Conservation (phyloP, 2,888 invertebrate genomes). For the Gymnosoma rotundatum region DNA sequence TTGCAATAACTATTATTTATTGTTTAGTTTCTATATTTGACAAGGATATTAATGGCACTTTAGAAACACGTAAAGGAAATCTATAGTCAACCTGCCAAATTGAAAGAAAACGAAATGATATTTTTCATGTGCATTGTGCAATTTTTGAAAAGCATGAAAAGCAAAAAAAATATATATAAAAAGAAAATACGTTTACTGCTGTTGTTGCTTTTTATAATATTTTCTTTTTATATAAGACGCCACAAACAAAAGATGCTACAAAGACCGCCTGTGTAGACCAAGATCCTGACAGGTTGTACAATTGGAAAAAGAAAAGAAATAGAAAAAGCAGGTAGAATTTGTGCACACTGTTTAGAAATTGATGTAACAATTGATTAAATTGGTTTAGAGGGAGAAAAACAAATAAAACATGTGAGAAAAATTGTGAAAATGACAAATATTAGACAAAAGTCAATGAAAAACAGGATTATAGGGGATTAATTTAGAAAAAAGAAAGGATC, state of each 20-base stretch:
- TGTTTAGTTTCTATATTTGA: slow-evolving; percentile 38
- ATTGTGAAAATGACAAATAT: slow-evolving; percentile 52
- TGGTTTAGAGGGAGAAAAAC: slow-evolving; percentile 15
- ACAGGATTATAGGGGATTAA: slow-evolving; percentile 56
- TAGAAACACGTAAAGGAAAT: slow-evolving; percentile 7
- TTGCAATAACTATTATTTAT: slow-evolving; percentile 40
- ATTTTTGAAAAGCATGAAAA: slow-evolving; percentile 58
- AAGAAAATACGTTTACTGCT: slow-evolving; percentile 15
- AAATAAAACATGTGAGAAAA: slow-evolving; percentile 40
- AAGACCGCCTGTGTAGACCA: slow-evolving; percentile 57
- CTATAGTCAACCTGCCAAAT: slow-evolving; percentile 46
- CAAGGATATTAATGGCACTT: slow-evolving; percentile 63
- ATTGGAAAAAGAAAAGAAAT: slow-evolving; percentile 49
- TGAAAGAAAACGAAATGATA: slow-evolving; percentile 40
- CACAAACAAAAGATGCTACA: slow-evolving; percentile 58
- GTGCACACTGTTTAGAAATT: neutral
- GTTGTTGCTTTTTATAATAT: too few species aligned
- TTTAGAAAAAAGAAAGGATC: neutral
- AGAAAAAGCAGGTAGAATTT: slow-evolving; percentile 48
- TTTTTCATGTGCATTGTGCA: slow-evolving; percentile 49
- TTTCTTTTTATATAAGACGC: slow-evolving; percentile 58
- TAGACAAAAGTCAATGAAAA: slow-evolving; percentile 57
- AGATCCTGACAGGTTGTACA: slow-evolving; percentile 65
- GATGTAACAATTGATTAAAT: slow-evolving; percentile 54
- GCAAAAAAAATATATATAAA: slow-evolving; percentile 9